These are phyloP conservation scores for Porites rus DNA, from an alignment of 92 coral and sea anemone species.

Conservation along the genomic window DNA sequence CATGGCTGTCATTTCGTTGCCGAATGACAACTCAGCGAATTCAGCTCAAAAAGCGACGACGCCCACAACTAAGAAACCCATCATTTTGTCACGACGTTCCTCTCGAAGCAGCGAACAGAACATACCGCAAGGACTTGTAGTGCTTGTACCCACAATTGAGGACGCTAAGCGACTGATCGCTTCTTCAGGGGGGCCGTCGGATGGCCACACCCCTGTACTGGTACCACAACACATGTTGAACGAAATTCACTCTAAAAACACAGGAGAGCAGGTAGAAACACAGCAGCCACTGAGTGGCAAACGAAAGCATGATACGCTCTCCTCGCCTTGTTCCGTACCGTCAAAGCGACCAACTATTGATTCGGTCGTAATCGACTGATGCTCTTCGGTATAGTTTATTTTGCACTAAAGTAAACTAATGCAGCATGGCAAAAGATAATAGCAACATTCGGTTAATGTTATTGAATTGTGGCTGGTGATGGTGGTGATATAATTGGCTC, in stretches of 20 bases:
- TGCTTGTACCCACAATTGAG: constrained; percentile 92
- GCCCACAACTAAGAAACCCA: constrained; percentile 73
- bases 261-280: constrained; percentile 25
- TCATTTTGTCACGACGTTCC: constrained; percentile 76
- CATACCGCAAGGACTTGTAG: constrained; percentile 90
- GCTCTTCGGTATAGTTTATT: no score
- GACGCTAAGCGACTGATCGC: constrained; percentile 86
- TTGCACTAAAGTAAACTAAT: neutral
- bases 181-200: constrained; percentile 74
- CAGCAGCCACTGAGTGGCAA: constrained; percentile 1
- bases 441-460: neutral
- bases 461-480: neutral
- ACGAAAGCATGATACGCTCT: constrained; percentile 24
- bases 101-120: constrained; percentile 66
- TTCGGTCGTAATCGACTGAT: constrained; percentile 41
- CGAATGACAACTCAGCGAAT: constrained; percentile 6
- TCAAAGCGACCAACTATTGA: constrained; percentile 40
- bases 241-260: constrained; percentile 42
- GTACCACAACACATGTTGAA: constrained; percentile 81
- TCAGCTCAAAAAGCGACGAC: constrained; percentile 8
- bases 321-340: constrained; percentile 16
- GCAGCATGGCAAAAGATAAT: neutral
- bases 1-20: constrained; percentile 38
- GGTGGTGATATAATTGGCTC: neutral
- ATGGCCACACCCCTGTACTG: constrained; percentile 82